Percentiles rank a stretch among this genome's conserved stretches.
phyloP scores from a whole-genome alignment of 2,888 invertebrate species.

The Eudemis profundana region DNA sequence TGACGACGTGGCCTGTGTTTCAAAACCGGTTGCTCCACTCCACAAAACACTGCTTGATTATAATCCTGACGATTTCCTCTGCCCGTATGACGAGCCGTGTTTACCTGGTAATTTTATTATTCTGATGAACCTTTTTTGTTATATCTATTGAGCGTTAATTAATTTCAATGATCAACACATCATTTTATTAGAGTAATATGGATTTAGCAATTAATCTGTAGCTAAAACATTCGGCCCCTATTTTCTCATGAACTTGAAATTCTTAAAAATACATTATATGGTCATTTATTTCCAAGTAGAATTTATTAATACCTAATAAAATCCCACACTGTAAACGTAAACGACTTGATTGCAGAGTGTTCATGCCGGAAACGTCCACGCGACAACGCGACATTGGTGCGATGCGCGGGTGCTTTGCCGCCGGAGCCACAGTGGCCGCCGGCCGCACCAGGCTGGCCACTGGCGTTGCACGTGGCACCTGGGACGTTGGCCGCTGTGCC shows the following conservation, averaged over 20 bases:
- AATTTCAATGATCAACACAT: background rate
- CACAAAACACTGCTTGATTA: background rate
- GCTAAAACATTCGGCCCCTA: too few species aligned
- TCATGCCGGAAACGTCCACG: conserved; percentile 37
- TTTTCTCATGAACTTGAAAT: too few species aligned
- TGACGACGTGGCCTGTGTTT: background rate
- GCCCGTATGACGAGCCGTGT: conserved; percentile 18
- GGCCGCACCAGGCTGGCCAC: conserved; percentile 37
- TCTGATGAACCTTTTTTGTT: background rate
- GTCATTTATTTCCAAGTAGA: background rate
- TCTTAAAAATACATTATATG: too few species aligned
- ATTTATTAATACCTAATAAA: too few species aligned
- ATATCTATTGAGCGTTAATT: too few species aligned
- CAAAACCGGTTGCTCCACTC: background rate
- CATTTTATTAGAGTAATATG: too few species aligned
- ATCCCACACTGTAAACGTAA: too few species aligned
- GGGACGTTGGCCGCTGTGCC: conserved; percentile 14
- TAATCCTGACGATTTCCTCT: conserved; percentile 18
- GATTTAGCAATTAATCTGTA: too few species aligned
- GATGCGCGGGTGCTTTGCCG: conserved; percentile 43
- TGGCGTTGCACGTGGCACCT: conserved; percentile 15
- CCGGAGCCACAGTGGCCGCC: conserved; percentile 41
- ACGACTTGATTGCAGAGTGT: conserved; percentile 28
- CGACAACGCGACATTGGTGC: conserved; percentile 46
- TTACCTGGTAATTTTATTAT: conserved; percentile 16